Evolutionary conservation across 2,113 vertebrate species (phyloP), one percentile per base, ranked within the genome.

Genomic region (Epinephelus cyanopodus): DNA sequence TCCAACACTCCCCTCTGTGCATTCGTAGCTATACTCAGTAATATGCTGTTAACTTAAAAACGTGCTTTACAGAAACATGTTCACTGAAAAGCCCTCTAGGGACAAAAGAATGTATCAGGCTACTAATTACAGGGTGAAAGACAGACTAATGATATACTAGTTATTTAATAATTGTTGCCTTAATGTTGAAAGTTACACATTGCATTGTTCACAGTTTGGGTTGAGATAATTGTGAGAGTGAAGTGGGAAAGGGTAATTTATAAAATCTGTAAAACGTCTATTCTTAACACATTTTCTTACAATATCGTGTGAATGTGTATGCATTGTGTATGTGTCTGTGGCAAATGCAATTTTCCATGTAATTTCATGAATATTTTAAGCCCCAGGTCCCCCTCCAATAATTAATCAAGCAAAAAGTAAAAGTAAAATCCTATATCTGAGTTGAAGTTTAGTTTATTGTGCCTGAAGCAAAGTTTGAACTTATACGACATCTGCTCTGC

Each of bases 141-240:
- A 79, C 77, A 83, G 60, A 71, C 29, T 83, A 66, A 87, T 80
- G 6, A 73, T 61, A 66, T 9, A 72, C 15, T 50, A 70, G n/a
- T 79, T 71, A 85, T 86, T 71, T 60, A 54, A 72, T 79, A 53
- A 86, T 74, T 87, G 33, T 19, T 37, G 71, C 58, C 71, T 82
- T 86, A 37, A 58, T 75, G 0, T 23, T 82, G 25, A 57, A 60
- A 62, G n/a, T 63, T 52, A 72, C 6, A 67, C 29, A 72, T 9
- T 56, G 33, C 3, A 33, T 65, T 50, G 5, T 65, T 75, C 57
- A 37, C 50, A 45, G 27, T 68, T 56, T 45, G 1, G 23, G 11
- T 52, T 33, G 39, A 87, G n/a, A 47, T 37, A 70, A 74, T 74
- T 14, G n/a, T 4, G 8, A 47, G 60, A n/a, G 63, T 29, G 18